Evolutionary conservation across 2,113 vertebrate genomes (phyloP).

Genomic region (Coregonus clupeaformis): DNA sequence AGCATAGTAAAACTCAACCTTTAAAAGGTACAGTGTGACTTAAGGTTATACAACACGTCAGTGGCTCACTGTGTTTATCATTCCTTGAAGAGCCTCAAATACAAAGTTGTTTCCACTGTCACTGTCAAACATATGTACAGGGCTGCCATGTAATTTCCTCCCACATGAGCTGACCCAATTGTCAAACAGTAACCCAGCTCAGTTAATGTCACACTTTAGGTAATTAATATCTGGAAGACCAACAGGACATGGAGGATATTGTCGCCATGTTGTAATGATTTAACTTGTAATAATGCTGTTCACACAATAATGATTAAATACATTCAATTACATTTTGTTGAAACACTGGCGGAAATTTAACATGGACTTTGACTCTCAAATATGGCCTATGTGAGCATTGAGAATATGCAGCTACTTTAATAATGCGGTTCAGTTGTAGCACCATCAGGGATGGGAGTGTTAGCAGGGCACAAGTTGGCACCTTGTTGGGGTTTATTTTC

Average conservation of each 20-base stretch:
- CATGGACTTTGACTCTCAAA: neutral
- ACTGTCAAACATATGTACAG: neutral
- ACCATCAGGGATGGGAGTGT: no score
- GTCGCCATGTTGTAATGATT: neutral
- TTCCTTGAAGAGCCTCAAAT: neutral
- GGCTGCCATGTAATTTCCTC: neutral
- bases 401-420: neutral
- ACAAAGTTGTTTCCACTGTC: neutral
- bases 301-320: neutral
- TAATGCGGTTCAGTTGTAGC: no score
- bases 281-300: constrained; percentile 9
- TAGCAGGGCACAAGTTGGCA: no score
- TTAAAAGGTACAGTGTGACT: no score
- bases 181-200: constrained; percentile 18
- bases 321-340: neutral
- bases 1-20: no score
- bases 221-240: neutral
- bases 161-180: neutral
- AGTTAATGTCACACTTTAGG: constrained; percentile 8
- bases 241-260: neutral
- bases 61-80: neutral
- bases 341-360: neutral
- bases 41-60: no score
- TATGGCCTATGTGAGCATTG: neutral
- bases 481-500: no score